Conservation (phyloP, 2,888 invertebrate genomes). For the Trichopoda pennipes region DNA sequence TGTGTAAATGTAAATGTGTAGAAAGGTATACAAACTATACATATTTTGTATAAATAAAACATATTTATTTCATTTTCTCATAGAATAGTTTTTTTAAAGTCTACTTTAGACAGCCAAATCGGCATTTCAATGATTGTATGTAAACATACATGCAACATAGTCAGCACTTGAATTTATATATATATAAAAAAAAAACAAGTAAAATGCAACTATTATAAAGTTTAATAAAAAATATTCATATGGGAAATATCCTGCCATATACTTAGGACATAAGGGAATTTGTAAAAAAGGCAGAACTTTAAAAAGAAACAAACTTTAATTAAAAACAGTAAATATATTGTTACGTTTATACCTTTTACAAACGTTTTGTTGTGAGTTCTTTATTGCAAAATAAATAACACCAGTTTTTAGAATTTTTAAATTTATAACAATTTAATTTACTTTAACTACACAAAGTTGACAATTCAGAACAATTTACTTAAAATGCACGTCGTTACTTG, state of each 20-base stretch:
- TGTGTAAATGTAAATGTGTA: background rate
- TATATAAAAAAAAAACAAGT: constrained; percentile 7
- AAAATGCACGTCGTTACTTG: too few relatives aligned
- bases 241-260: constrained; percentile 24
- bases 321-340: too few relatives aligned
- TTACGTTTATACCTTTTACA: too few relatives aligned
- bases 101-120: constrained; percentile 54
- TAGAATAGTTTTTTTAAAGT: constrained; percentile 53
- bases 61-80: constrained; percentile 38
- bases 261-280: constrained; percentile 10
- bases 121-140: constrained; percentile 58
- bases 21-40: background rate
- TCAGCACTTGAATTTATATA: background rate
- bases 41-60: constrained; percentile 14
- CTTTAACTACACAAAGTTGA: too few relatives aligned
- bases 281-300: constrained; percentile 2
- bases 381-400: too few relatives aligned
- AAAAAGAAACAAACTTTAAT: background rate
- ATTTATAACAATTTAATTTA: too few relatives aligned
- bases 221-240: background rate
- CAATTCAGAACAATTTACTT: too few relatives aligned
- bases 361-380: too few relatives aligned
- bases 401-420: too few relatives aligned
- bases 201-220: constrained; percentile 22
- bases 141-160: constrained; percentile 41